Evolutionary conservation across 2,797 vertebrate species (phyloP).

Genomic region (Micrastur ruficollis): DNA sequence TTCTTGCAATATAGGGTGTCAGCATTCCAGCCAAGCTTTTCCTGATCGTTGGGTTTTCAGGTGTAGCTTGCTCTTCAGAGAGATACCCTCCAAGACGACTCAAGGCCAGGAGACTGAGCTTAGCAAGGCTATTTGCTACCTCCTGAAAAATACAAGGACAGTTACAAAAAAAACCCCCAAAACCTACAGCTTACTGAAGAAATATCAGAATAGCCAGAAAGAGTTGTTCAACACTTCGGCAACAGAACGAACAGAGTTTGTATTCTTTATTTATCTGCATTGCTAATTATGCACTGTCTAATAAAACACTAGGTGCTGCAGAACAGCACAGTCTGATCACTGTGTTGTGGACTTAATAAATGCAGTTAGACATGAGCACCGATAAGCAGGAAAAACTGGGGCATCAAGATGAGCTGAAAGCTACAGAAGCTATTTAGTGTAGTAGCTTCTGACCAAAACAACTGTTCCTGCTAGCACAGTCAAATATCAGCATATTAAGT

Average conservation of each 20-base stretch:
- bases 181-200: background rate
- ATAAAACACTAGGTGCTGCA: background rate
- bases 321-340: background rate
- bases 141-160: slow-evolving; percentile 71
- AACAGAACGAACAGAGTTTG: background rate
- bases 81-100: slow-evolving; percentile 91
- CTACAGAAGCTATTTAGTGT: background rate
- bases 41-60: slow-evolving; percentile 91
- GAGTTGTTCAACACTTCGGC: background rate
- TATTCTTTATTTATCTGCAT: background rate
- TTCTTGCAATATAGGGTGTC: slow-evolving; percentile 91
- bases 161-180: background rate
- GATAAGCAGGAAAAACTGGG: background rate
- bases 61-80: slow-evolving; percentile 77
- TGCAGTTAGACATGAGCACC: background rate
- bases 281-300: background rate
- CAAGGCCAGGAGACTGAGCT: slow-evolving; percentile 88
- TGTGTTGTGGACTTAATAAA: background rate
- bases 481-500: background rate
- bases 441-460: background rate
- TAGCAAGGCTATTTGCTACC: slow-evolving; percentile 93
- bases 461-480: background rate
- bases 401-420: background rate
- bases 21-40: slow-evolving; percentile 95
- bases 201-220: background rate